Conservation (phyloP, 2,113 vertebrate species). For the Canis aureus region DNA sequence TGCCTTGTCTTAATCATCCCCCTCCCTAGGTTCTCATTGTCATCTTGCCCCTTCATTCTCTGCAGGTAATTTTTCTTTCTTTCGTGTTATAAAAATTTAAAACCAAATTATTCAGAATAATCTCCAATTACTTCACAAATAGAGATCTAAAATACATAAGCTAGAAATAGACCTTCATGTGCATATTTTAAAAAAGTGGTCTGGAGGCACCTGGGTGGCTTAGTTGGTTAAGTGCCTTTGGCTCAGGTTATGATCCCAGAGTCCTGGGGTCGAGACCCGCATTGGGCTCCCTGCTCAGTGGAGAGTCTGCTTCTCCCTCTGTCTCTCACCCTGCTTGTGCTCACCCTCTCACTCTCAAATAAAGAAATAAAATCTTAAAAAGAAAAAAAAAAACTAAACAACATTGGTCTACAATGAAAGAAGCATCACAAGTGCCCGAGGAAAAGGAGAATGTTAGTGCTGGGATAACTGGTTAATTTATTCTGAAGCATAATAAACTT, state of each 20-base stretch:
- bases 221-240: too few relatives aligned
- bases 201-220: too few relatives aligned
- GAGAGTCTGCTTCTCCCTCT: too few relatives aligned
- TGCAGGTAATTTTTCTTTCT: not conserved
- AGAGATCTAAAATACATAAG: constrained; percentile 37
- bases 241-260: too few relatives aligned
- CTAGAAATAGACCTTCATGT: constrained; percentile 12
- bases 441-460: not conserved
- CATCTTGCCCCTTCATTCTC: not conserved
- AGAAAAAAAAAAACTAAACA: not conserved
- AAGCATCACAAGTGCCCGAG: not conserved
- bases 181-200: not conserved
- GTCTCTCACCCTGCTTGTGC: too few relatives aligned
- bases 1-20: not conserved
- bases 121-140: constrained; percentile 55
- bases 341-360: too few relatives aligned
- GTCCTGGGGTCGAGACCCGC: too few relatives aligned
- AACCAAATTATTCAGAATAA: constrained; percentile 19
- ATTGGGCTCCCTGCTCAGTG: too few relatives aligned
- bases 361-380: too few relatives aligned
- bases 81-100: constrained; percentile 63
- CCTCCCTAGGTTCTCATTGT: not conserved
- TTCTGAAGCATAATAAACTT: not conserved
- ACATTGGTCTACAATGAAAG: not conserved
- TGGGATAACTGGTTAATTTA: not conserved